Evolutionary conservation across 1,140 invertebrate species (phyloP), one percentile per base, ranked within the genome.

Genomic region (Oreohelix idahoensis): DNA sequence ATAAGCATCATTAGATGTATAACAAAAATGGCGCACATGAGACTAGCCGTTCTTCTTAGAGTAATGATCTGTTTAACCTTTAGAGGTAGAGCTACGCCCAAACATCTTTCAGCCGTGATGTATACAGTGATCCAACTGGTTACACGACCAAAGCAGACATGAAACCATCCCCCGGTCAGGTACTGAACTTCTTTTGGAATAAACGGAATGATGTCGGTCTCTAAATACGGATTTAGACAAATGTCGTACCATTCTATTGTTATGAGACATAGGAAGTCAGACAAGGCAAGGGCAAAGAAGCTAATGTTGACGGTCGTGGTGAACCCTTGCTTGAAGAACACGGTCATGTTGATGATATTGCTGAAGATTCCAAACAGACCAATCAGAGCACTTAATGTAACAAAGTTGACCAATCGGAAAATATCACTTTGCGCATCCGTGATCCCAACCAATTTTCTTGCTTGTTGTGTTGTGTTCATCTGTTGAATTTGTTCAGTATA

Each of bases 61-160:
- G 76, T 78, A 15, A 78, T 58, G 26, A 78, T 53, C 29, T 20
- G 20, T 32, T 78, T 78, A 10, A 78, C 51, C 26, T 78, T 78
- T 26, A 78, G 32, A 23, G 76, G 76, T 11, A 78, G 15, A 29
- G 45, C 76, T 17, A 78, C 51, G 35, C 45, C 42, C 23, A 78
- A 32, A 58, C 76, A 78, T 58, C 76, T 29, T 49, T 78, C 76
- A 58, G 29, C 29, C 5, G 45, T 63, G 4, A 78, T 49, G 35
- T n/a, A 78, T 23, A 49, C 76, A 13, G 76, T 78, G 45, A 58
- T 78, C 76, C 45, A 78, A 29, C 45, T 49, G 15, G 76, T 78
- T 17, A 78, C 35, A 4, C 51, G 11, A 1, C 4, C 51, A 23
- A 78, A 58, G 35, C 13, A 51, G 0, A 29, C n/a, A 39, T 51